Percentiles rank a stretch among this genome's conserved stretches.
These are phyloP conservation scores for Pseudorasbora parva DNA, from an alignment of 2,113 vertebrate species.

Conservation along the genomic window DNA sequence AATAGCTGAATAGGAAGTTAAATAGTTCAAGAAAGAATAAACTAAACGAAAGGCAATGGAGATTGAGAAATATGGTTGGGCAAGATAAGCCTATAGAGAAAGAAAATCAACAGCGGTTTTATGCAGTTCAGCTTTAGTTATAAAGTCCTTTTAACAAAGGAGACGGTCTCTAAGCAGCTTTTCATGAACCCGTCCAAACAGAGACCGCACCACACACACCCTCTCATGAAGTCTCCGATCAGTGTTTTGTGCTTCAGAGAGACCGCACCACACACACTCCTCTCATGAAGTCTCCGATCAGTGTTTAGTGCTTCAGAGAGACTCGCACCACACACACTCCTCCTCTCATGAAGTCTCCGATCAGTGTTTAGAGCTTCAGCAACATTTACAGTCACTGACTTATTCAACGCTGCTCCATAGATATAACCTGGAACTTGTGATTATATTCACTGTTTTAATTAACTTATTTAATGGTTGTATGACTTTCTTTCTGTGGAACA, in stretches of 20 bases:
- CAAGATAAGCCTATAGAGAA: neutral
- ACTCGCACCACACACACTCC: no score
- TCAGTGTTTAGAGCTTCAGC: no score
- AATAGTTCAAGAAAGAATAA: neutral
- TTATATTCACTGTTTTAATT: no score
- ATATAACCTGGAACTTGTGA: no score
- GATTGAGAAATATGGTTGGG: neutral
- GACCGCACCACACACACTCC: no score
- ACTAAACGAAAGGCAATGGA: neutral
- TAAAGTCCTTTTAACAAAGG: neutral
- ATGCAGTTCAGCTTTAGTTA: neutral
- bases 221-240: neutral
- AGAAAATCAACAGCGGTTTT: neutral
- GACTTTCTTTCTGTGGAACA: no score
- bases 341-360: no score
- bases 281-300: no score
- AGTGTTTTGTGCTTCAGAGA: no score
- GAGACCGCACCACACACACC: neutral
- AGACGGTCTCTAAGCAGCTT: neutral
- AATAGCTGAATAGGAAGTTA: neutral
- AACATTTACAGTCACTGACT: neutral
- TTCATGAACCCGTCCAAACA: neutral
- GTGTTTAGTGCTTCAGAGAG: no score
- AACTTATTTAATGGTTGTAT: no score
- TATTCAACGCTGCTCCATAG: no score